A percentile compares a stretch with the other conserved stretches of the same genome.
phyloP scores from a whole-genome alignment of 2,888 invertebrate genomes.

The Spilarctia lutea region DNA sequence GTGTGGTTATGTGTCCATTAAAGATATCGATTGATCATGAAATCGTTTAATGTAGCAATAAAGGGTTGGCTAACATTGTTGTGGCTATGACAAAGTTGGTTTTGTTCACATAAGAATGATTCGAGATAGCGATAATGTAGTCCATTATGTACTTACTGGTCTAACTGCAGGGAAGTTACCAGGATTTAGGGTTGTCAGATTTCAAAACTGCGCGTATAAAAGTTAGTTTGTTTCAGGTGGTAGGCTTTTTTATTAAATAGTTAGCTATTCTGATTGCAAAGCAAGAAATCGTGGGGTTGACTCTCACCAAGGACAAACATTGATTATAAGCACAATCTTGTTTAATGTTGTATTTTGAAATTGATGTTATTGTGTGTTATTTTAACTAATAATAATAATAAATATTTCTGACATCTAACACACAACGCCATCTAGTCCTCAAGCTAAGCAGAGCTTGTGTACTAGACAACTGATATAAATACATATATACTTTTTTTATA shows the following conservation, averaged over 20 bases:
- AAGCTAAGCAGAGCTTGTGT: too few species aligned
- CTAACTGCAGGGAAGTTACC: not conserved
- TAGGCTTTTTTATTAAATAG: not conserved
- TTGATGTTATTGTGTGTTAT: too few species aligned
- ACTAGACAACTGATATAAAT: too few species aligned
- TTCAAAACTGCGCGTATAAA: not conserved
- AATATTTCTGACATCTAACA: too few species aligned
- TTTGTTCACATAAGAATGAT: not conserved
- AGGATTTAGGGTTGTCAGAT: not conserved
- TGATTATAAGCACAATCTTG: not conserved
- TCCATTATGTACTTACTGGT: not conserved
- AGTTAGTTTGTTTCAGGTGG: too few species aligned
- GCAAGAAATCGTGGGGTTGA: not conserved
- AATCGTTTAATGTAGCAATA: slow-evolving; percentile 12
- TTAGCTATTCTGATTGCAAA: not conserved
- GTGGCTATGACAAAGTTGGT: slow-evolving; percentile 1
- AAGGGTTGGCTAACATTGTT: not conserved
- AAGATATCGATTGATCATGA: slow-evolving; percentile 7
- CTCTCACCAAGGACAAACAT: not conserved
- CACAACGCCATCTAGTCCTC: too few species aligned
- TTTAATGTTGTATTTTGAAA: too few species aligned
- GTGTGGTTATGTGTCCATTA: slow-evolving; percentile 4
- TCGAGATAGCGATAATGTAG: not conserved
- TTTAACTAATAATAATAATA: too few species aligned
- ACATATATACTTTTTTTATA: too few species aligned